Evolutionary conservation across 2,113 vertebrate genomes (phyloP), one percentile per base, ranked within the genome.

Genomic region (Scortum barcoo): DNA sequence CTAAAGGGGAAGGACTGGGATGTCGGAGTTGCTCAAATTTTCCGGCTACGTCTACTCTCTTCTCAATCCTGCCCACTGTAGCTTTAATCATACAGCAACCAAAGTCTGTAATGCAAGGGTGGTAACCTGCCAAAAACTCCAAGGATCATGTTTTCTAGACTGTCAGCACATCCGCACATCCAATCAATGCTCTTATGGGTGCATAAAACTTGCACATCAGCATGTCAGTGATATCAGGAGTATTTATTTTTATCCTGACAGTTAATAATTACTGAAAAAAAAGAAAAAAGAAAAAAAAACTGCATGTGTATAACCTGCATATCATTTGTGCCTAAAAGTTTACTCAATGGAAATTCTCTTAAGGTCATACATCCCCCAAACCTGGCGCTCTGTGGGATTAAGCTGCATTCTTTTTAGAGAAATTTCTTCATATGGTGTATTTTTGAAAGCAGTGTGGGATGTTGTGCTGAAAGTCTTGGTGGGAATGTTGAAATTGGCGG

Each of bases 401-500:
- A 77, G 10, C 42, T 40, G 51, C 54, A 57, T 16, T 65, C 7
- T 51, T 70, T 75, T 12, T 38, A 42, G 5, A 58, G 8, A 74
- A 58, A 61, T 80, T 1, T 67, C 48, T 54, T 42, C 1, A 22
- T 66, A 62, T 70, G 30, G 7, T 42, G 67, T 33, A 53, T 78
- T 73, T 91, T 44, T 69, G 42, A 53, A 75, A 61, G 56, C 13
- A 53, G 13, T 53, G 28, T 16, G 36, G 24, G 17, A 75, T 71
- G 61, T 60, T 80, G 24, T 36, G 40, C n/a, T 46, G 60, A 42
- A 75, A 66, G 28, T 60, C 12, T 70, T 54, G 9, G 72, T 53
- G 53, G 28, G 48, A 69, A 63, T 85, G 42, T 83, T 86, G 12
- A 81, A 63, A 79, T 80, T 26, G 20, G 20, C 33, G 14, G 30